These are phyloP conservation scores for Xenotilapia leptura DNA, from an alignment of 2,113 vertebrate species.

Conservation along the genomic window DNA sequence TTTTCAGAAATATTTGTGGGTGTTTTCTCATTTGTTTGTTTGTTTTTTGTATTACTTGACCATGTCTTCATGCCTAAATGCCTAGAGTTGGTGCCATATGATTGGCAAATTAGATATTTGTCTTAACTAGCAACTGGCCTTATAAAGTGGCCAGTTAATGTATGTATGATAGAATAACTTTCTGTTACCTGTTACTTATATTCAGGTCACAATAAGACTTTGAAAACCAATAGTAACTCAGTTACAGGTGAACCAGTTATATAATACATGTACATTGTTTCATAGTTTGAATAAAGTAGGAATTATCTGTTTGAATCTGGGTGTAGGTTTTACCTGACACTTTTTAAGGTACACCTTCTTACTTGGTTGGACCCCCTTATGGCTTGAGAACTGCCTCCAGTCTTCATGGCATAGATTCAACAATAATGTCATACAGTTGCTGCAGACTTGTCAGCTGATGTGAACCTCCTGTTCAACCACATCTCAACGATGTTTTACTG, in stretches of 20 bases:
- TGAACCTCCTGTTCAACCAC: background rate
- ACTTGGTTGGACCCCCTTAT: background rate
- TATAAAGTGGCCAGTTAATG: background rate
- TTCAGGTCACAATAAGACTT: background rate
- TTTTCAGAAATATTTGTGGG: background rate
- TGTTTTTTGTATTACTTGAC: background rate
- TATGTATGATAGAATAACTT: background rate
- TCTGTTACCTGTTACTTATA: background rate
- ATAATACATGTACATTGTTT: background rate
- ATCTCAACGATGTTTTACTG: background rate
- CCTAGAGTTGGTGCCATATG: background rate
- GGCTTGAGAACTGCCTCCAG: background rate
- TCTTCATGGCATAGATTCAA: background rate
- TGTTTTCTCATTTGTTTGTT: background rate
- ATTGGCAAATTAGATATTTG: accelerated
- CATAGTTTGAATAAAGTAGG: background rate
- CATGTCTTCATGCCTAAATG: background rate
- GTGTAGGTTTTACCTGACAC: background rate
- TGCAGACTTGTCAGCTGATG: background rate
- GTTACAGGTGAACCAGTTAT: background rate
- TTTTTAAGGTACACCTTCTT: background rate
- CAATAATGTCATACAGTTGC: background rate
- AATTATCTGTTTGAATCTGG: background rate
- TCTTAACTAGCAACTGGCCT: accelerated
- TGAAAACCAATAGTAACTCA: background rate